phyloP scores from a whole-genome alignment of 1,140 invertebrate genomes.

The Scaptodrosophila lebanonensis region DNA sequence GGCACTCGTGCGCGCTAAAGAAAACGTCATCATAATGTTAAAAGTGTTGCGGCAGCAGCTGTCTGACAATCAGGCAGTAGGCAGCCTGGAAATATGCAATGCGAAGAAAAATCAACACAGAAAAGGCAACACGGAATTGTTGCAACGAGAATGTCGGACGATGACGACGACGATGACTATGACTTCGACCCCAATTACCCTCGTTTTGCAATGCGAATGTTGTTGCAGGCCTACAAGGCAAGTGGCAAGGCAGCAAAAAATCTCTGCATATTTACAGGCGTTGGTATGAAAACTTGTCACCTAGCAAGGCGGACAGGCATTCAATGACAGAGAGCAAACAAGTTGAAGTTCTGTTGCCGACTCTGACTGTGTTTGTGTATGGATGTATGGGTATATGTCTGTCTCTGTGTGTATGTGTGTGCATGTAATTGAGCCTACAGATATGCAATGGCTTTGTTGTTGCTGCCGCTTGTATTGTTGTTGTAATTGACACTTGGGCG shows the following conservation, averaged over 20 bases:
- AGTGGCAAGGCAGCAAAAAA: slow-evolving; percentile 36
- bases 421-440: slow-evolving; percentile 62
- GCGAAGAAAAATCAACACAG: slow-evolving; percentile 72
- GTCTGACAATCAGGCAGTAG: slow-evolving; percentile 36
- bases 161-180: slow-evolving; percentile 21
- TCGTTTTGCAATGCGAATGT: slow-evolving; percentile 50
- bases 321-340: slow-evolving; percentile 54
- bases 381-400: neutral
- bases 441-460: slow-evolving; percentile 44
- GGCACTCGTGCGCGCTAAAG: slow-evolving; percentile 58
- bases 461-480: slow-evolving; percentile 33
- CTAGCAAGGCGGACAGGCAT: slow-evolving; percentile 35
- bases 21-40: slow-evolving; percentile 64
- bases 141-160: neutral
- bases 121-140: slow-evolving; percentile 5
- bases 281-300: slow-evolving; percentile 74
- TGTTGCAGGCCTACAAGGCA: slow-evolving; percentile 6
- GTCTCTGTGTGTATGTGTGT: slow-evolving; percentile 5
- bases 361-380: slow-evolving; percentile 4
- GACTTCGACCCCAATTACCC: slow-evolving; percentile 72
- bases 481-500: slow-evolving; percentile 74
- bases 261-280: slow-evolving; percentile 69
- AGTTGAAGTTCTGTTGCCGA: slow-evolving; percentile 9
- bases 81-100: slow-evolving; percentile 66
- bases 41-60: slow-evolving; percentile 30